A percentile compares a stretch with the other conserved stretches of the same genome.
These are phyloP conservation scores for Conus canariensis DNA, from an alignment of 2,888 invertebrate genomes.

Conservation along the genomic window DNA sequence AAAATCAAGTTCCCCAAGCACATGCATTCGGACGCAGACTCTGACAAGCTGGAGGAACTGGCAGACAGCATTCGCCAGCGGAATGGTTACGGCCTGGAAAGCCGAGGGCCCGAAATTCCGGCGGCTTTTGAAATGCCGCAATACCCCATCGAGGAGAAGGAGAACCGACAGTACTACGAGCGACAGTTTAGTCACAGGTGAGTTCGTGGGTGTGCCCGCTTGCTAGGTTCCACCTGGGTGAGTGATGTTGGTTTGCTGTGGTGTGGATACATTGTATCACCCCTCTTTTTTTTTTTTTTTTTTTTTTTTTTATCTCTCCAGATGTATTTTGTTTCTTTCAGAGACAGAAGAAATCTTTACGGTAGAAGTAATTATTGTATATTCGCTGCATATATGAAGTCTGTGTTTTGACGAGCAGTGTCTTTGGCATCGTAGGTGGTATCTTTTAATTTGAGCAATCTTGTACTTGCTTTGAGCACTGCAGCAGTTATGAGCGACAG, in stretches of 20 bases:
- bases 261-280: background rate
- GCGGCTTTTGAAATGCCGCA: slow-evolving; percentile 98
- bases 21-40: slow-evolving; percentile 62
- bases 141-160: slow-evolving; percentile 91
- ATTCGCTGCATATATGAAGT: no score
- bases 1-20: slow-evolving; percentile 67
- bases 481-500: no score
- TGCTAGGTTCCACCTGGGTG: no score
- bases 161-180: slow-evolving; percentile 70
- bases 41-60: slow-evolving; percentile 67
- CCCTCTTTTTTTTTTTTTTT: background rate
- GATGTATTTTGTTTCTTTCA: background rate
- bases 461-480: no score
- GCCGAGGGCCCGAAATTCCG: slow-evolving; percentile 82
- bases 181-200: slow-evolving; percentile 60
- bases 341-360: no score
- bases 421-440: no score
- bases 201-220: background rate
- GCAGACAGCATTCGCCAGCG: slow-evolving; percentile 69
- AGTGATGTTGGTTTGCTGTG: background rate
- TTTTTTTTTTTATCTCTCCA: background rate
- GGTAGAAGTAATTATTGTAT: no score
- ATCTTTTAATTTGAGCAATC: no score
- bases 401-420: no score
- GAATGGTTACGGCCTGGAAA: slow-evolving; percentile 47